Evolutionary conservation across 2,888 invertebrate species (phyloP), one percentile per base, ranked within the genome.

Genomic region (Torymus aiolomorphi): DNA sequence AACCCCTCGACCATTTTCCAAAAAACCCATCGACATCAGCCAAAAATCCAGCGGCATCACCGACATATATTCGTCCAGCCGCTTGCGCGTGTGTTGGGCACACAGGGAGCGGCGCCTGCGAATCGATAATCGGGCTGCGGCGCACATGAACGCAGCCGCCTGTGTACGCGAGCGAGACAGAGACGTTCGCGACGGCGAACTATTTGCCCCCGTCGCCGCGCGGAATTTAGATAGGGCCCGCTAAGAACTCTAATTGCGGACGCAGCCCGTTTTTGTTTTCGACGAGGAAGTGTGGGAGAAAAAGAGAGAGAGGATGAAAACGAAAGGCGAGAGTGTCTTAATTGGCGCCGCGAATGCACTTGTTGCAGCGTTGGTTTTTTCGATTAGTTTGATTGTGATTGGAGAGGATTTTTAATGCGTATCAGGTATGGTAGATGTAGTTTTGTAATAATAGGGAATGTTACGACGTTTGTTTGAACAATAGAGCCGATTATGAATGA

Each of bases 201-300:
- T 75, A 57, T 75, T 75, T 52, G 67, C 52, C 56, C 65, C 56
- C 54, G 51, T 20, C 14, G 14, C 31, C 20, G 12, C 42, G 5
- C 13, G 83, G 85, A 84, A 84, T 84, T 87, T 85, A 86, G 86
- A 84, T 82, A 81, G 70, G 62, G 31, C 77, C 42, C 70, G 85
- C 85, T 86, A 86, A 86, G 76, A 84, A 84, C 78, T 81, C 85
- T 86, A 86, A 87, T 85, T 85, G 84, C 77, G 78, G 80, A 77
- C 79, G 82, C 83, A 82, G 85, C 80, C 10, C 24, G 13, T 16
- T 51, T 67, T 51, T 59, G 31, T 31, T 65, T 42, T 42, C 42
- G 42, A 42, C 8, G 42, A 8, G 42, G 42, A 42, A 8, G 31
- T 31, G 5, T 31, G 5, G 3, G 5, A 5, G 31, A 31, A 5